phyloP scores from a whole-genome alignment of 2,888 invertebrate species.

The Clusia tigrina region DNA sequence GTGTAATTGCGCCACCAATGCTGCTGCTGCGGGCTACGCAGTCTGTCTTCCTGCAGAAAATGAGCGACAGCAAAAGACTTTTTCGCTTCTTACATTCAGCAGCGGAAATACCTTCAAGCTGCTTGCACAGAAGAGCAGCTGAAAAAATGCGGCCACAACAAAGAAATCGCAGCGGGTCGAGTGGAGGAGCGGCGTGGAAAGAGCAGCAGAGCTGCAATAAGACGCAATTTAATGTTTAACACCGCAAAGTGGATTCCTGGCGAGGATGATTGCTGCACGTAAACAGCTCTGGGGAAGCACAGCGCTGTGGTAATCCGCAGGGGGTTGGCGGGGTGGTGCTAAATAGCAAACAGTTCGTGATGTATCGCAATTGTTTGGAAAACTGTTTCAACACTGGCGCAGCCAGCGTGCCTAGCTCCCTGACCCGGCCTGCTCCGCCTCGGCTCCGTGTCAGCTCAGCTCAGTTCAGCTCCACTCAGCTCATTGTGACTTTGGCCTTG shows the following conservation, averaged over 20 bases:
- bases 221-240: conserved; percentile 9
- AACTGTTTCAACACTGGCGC: not conserved
- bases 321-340: too few species aligned
- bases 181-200: not conserved
- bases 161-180: not conserved
- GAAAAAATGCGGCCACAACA: conserved; percentile 12
- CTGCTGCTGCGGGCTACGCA: not conserved
- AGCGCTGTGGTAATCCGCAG: not conserved
- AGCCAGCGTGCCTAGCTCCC: not conserved
- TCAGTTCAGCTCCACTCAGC: not conserved
- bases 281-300: not conserved
- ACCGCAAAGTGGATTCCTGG: conserved; percentile 9
- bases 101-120: conserved; percentile 24
- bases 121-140: not conserved
- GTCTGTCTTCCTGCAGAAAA: not conserved
- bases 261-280: not conserved
- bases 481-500: conserved; percentile 9
- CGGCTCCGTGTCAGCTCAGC: not conserved
- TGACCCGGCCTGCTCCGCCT: not conserved
- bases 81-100: conserved; percentile 15
- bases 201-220: not conserved
- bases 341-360: not conserved
- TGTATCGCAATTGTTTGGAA: conserved; percentile 2
- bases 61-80: conserved; percentile 8
- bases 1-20: not conserved